These are phyloP conservation scores for Pseudeuparius sepicola DNA, from an alignment of 2,888 invertebrate genomes.

Conservation along the genomic window DNA sequence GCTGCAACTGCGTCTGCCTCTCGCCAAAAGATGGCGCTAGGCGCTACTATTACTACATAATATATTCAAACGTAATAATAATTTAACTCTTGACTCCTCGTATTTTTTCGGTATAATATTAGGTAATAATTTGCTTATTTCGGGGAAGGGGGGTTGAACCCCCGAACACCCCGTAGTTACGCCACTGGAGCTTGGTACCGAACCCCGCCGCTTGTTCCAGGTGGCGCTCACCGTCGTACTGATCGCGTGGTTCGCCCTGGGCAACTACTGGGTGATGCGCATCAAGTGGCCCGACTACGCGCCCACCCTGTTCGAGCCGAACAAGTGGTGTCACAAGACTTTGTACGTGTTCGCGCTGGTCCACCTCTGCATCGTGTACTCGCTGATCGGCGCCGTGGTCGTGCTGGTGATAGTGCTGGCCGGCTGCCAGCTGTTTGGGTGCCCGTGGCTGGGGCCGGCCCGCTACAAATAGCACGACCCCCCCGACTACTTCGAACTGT, in stretches of 20 bases:
- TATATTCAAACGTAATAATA: too few relatives aligned
- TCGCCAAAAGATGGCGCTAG: too few relatives aligned
- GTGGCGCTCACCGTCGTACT: slow-evolving; percentile 58
- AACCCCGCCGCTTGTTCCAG: slow-evolving; percentile 19
- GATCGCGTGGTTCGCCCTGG: slow-evolving; percentile 64
- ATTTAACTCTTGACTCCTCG: too few relatives aligned
- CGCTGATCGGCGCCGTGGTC: slow-evolving; percentile 47
- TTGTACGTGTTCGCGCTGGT: slow-evolving; percentile 68
- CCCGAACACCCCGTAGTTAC: too few relatives aligned
- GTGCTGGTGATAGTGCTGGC: slow-evolving; percentile 50
- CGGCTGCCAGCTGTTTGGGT: slow-evolving; percentile 60
- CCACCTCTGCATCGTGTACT: slow-evolving; percentile 62
- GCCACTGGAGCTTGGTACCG: too few relatives aligned
- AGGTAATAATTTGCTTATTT: too few relatives aligned
- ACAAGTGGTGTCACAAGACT: slow-evolving; percentile 68
- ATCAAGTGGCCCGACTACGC: slow-evolving; percentile 70
- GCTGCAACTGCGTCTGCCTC: too few relatives aligned
- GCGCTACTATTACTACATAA: too few relatives aligned
- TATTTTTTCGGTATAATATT: too few relatives aligned
- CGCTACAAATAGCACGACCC: slow-evolving; percentile 52
- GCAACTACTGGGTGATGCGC: slow-evolving; percentile 68
- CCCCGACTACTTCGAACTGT: slow-evolving; percentile 35
- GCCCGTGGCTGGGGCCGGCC: slow-evolving; percentile 56
- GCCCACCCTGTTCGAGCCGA: slow-evolving; percentile 62
- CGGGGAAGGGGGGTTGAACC: too few relatives aligned